Evolutionary conservation across 2,888 invertebrate species (phyloP).

Genomic region (Stratiomys singularior): DNA sequence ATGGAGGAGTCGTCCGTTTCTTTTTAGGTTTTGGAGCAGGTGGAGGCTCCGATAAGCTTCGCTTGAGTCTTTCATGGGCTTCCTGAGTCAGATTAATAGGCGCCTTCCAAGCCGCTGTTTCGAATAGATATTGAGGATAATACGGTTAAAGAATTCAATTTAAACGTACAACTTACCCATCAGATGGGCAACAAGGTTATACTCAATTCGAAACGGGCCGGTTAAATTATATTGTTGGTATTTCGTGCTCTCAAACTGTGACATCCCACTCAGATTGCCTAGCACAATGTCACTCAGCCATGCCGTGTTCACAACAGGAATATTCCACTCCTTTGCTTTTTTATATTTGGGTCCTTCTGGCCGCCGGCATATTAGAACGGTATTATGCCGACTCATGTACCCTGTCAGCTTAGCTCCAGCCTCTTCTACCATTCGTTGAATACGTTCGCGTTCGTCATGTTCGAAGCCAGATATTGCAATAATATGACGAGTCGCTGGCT

Average conservation of each 20-base stretch:
- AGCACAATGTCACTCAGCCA: slow-evolving; percentile 94
- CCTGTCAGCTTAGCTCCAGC: slow-evolving; percentile 86
- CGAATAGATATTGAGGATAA: background rate
- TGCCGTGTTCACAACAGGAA: slow-evolving; percentile 89
- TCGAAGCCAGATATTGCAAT: slow-evolving; percentile 91
- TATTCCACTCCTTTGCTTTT: slow-evolving; percentile 92
- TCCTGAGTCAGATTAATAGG: slow-evolving; percentile 91
- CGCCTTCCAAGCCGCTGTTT: slow-evolving; percentile 89
- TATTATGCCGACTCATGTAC: slow-evolving; percentile 83
- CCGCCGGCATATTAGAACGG: slow-evolving; percentile 80
- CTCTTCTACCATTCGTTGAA: slow-evolving; percentile 85
- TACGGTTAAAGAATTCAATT: background rate
- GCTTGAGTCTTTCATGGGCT: slow-evolving; percentile 84
- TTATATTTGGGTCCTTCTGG: slow-evolving; percentile 88
- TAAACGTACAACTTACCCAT: slow-evolving; percentile 77
- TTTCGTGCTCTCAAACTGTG: slow-evolving; percentile 83
- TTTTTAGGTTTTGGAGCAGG: slow-evolving; percentile 69
- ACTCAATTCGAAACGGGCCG: slow-evolving; percentile 87
- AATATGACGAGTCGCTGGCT: slow-evolving; percentile 80
- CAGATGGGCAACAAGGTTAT: slow-evolving; percentile 84
- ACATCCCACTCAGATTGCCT: slow-evolving; percentile 84
- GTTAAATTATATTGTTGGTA: slow-evolving; percentile 87
- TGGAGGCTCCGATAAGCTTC: slow-evolving; percentile 70
- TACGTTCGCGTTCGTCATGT: slow-evolving; percentile 81
- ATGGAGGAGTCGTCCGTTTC: slow-evolving; percentile 65